A percentile compares a stretch with the other conserved stretches of the same genome.
Evolutionary conservation across 1,140 invertebrate genomes (phyloP).

Genomic region (Araneus ventricosus): DNA sequence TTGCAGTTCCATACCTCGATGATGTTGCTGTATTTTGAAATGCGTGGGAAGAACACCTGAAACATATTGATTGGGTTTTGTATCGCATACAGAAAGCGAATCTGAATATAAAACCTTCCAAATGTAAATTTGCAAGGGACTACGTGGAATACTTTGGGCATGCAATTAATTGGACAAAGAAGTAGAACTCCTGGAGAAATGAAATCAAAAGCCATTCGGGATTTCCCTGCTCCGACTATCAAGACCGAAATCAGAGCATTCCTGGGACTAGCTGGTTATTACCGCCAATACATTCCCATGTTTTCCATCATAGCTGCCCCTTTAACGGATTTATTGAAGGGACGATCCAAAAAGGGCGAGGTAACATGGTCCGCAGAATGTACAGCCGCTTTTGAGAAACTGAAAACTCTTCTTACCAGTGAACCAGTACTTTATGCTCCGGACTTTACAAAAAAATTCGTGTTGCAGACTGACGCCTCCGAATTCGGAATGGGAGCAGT

Average conservation of each 20-base stretch:
- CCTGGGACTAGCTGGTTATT: neutral
- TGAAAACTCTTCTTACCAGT: too few relatives aligned
- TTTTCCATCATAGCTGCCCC: too few relatives aligned
- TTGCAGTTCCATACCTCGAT: neutral
- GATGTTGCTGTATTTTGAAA: slow-evolving; percentile 7
- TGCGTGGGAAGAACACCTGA: slow-evolving; percentile 26
- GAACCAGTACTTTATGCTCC: too few relatives aligned
- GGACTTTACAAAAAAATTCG: too few relatives aligned
- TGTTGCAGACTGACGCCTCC: too few relatives aligned
- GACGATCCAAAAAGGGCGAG: too few relatives aligned
- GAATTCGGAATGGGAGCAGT: too few relatives aligned
- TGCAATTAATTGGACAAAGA: neutral
- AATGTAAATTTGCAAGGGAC: slow-evolving; percentile 35
- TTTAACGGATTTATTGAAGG: too few relatives aligned
- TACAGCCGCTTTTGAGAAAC: too few relatives aligned
- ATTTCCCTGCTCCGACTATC: neutral
- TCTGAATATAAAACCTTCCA: slow-evolving; percentile 27
- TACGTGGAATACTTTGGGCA: slow-evolving; percentile 19
- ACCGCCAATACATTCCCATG: too few relatives aligned
- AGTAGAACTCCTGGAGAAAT: neutral
- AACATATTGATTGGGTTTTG: neutral
- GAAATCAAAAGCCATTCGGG: neutral
- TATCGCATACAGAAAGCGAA: neutral
- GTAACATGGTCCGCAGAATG: too few relatives aligned
- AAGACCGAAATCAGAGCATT: slow-evolving; percentile 34